A percentile compares a stretch with the other conserved stretches of the same genome.
Evolutionary conservation across 1,140 invertebrate species (phyloP).

Genomic region (Pachypeltis micranthus): DNA sequence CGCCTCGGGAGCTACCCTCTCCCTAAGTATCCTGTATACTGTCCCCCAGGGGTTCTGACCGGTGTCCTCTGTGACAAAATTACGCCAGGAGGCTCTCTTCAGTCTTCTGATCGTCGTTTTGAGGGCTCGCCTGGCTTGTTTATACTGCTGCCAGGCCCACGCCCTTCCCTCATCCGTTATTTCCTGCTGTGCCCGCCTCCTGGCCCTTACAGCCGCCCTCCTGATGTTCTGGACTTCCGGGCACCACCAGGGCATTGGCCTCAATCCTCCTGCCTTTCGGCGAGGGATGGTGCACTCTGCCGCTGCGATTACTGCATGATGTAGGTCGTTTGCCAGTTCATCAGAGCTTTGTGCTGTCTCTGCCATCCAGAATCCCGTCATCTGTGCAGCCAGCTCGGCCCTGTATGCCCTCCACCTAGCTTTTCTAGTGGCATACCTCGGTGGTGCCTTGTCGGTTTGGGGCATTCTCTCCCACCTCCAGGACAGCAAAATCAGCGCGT

Average conservation of each 20-base stretch:
- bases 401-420: background rate
- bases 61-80: background rate
- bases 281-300: background rate
- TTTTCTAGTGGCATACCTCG: background rate
- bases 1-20: background rate
- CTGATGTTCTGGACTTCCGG: background rate
- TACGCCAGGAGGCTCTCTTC: background rate
- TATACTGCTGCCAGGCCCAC: background rate
- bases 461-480: background rate
- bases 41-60: background rate
- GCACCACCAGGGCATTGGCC: background rate
- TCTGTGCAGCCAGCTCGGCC: background rate
- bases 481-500: background rate
- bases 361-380: background rate
- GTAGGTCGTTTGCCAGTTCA: background rate
- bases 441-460: background rate
- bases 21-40: background rate
- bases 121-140: background rate
- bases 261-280: background rate
- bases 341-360: background rate
- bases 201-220: background rate
- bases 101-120: background rate
- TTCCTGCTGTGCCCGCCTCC: background rate
- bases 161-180: background rate
- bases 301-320: background rate